These are phyloP conservation scores for Coturnix japonica DNA, from an alignment of 2,113 vertebrate species.

Conservation along the genomic window DNA sequence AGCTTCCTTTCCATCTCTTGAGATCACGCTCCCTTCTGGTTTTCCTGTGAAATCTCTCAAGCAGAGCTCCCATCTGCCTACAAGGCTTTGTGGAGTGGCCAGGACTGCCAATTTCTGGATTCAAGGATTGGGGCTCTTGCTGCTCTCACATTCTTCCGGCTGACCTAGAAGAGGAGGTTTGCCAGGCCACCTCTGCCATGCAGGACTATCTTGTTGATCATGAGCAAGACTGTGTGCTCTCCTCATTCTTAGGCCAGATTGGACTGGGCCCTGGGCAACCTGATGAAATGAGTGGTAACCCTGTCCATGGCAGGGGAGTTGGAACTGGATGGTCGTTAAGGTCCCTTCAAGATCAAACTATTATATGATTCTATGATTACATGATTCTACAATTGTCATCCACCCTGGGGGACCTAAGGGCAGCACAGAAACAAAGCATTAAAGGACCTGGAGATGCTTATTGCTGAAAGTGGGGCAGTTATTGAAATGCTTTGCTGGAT, in stretches of 20 bases:
- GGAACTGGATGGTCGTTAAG: not conserved
- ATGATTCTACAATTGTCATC: not conserved
- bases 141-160: not conserved
- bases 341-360: not conserved
- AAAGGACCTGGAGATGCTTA: not conserved
- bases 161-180: not conserved
- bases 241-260: not conserved
- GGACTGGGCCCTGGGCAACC: not conserved
- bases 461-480: not conserved
- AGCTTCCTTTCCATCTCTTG: not conserved
- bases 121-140: not conserved
- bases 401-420: not conserved
- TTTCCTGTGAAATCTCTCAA: not conserved
- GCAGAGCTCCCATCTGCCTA: slow-evolving; percentile 12
- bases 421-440: not conserved
- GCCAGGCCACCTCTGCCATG: not conserved
- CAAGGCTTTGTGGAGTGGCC: not conserved
- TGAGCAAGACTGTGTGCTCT: rapidly evolving
- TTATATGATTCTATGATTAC: not conserved
- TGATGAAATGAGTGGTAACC: not conserved
- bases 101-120: not conserved
- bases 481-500: not conserved
- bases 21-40: not conserved
- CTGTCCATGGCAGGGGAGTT: not conserved
- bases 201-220: not conserved